phyloP scores from a whole-genome alignment of 2,888 invertebrate genomes.

The Lottia gigantea region DNA sequence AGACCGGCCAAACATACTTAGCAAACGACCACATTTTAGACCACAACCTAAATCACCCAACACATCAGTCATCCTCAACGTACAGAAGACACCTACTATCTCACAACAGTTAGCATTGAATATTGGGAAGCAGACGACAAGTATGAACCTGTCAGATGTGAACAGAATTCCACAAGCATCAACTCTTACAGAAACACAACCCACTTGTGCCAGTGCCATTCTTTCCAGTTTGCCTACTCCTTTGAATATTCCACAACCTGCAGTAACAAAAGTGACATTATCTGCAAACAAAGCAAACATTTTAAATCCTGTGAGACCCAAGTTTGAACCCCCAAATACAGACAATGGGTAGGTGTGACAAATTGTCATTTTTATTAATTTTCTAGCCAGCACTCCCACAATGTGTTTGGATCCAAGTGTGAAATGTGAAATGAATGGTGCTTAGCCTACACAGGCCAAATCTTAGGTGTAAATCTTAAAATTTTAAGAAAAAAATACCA shows the following conservation, averaged over 20 bases:
- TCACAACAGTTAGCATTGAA: constrained; percentile 3
- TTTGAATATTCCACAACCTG: constrained; percentile 25
- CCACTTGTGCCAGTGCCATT: constrained; percentile 19
- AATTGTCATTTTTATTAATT: constrained; percentile 1
- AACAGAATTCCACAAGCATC: constrained; percentile 2
- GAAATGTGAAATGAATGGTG: no score
- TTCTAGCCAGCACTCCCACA: background rate
- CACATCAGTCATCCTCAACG: no score
- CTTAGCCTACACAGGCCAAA: no score
- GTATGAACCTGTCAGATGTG: constrained; percentile 8
- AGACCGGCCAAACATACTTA: constrained; percentile 61
- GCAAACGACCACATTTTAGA: constrained; percentile 48
- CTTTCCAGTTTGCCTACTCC: constrained; percentile 14
- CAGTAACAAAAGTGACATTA: background rate
- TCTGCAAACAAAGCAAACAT: background rate
- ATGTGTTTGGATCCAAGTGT: no score
- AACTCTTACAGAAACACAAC: background rate
- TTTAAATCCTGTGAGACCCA: background rate
- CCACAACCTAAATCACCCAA: constrained; percentile 28
- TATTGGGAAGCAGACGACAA: constrained; percentile 7
- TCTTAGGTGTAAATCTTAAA: no score
- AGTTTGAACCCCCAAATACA: constrained; percentile 8
- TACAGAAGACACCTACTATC: background rate
- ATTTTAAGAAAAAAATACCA: no score
- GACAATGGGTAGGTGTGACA: constrained; percentile 15